Conservation (phyloP, 2,113 vertebrate species). For the Takifugu flavidus region DNA sequence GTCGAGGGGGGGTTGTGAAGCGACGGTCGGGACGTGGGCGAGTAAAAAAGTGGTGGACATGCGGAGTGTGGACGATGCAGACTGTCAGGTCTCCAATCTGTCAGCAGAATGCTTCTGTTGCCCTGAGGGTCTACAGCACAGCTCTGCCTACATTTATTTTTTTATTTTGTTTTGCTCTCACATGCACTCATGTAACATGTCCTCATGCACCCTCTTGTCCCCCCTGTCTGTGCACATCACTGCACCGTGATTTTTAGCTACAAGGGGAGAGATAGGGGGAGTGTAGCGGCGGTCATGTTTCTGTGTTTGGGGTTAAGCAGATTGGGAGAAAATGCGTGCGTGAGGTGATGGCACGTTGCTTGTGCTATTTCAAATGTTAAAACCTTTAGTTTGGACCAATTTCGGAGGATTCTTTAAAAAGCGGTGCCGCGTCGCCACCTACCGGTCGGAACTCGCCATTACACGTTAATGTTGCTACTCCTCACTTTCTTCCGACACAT, state of each 20-base stretch:
- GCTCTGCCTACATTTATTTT: slow-evolving; percentile 14
- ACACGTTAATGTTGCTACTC: slow-evolving; percentile 6
- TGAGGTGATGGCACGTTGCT: slow-evolving; percentile 6
- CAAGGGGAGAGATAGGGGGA: slow-evolving; percentile 9
- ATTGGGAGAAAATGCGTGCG: slow-evolving; percentile 19
- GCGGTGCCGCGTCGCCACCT: slow-evolving; percentile 58
- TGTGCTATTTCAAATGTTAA: not conserved
- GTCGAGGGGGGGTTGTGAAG: slow-evolving; percentile 18
- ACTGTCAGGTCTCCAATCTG: slow-evolving; percentile 56
- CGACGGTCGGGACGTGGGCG: slow-evolving; percentile 13
- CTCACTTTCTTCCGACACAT: no score
- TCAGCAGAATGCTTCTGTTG: slow-evolving; percentile 45
- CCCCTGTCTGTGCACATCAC: slow-evolving; percentile 32
- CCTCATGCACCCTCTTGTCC: slow-evolving; percentile 59
- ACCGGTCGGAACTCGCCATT: slow-evolving; percentile 32
- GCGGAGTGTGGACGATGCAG: slow-evolving; percentile 43
- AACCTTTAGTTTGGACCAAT: not conserved
- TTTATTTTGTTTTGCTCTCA: slow-evolving; percentile 20
- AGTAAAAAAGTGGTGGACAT: slow-evolving; percentile 23
- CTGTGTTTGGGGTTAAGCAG: slow-evolving; percentile 20
- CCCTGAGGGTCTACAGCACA: slow-evolving; percentile 32
- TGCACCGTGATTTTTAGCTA: slow-evolving; percentile 38
- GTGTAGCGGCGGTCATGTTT: slow-evolving; percentile 8
- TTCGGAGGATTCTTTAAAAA: slow-evolving; percentile 4
- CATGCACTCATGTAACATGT: slow-evolving; percentile 51